Evolutionary conservation across 1,140 invertebrate species (phyloP).

Genomic region (Hycleus cichorii): DNA sequence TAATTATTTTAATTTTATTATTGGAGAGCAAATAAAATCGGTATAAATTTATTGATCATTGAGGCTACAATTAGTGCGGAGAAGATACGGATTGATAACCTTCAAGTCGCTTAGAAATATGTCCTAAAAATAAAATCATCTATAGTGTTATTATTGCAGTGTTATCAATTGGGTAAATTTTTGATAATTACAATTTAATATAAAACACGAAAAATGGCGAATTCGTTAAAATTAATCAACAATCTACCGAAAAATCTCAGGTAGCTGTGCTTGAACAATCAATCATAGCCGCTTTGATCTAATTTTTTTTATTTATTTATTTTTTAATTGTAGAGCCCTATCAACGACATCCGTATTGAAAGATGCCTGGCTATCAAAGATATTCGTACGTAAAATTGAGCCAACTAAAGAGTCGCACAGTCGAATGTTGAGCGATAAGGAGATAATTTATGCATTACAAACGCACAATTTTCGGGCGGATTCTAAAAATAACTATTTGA

Average conservation of each 20-base stretch:
- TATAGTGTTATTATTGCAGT: too few relatives aligned
- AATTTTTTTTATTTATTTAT: not conserved
- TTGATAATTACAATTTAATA: not conserved
- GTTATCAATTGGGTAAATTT: too few relatives aligned
- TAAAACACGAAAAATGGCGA: conserved; percentile 24
- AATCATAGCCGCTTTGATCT: not conserved
- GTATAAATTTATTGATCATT: too few relatives aligned
- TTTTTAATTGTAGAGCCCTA: conserved; percentile 36
- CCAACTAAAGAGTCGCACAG: conserved; percentile 94
- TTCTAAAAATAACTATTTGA: conserved; percentile 74
- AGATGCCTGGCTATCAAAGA: conserved; percentile 84
- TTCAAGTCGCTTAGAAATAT: too few relatives aligned
- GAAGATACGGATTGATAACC: too few relatives aligned
- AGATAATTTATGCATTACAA: conserved; percentile 88
- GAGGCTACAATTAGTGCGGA: too few relatives aligned
- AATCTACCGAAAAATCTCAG: conserved; percentile 29
- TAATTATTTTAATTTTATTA: too few relatives aligned
- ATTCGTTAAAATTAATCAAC: conserved; percentile 24
- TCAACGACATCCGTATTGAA: conserved; percentile 46
- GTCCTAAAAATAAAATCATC: too few relatives aligned
- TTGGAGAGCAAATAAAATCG: too few relatives aligned
- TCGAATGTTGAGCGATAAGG: conserved; percentile 88
- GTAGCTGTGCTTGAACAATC: conserved; percentile 12
- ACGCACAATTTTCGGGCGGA: conserved; percentile 91
- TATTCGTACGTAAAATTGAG: conserved; percentile 84